A percentile compares a stretch with the other conserved stretches of the same genome.
Evolutionary conservation across 2,888 invertebrate genomes (phyloP).

Genomic region (Lymantria monacha): DNA sequence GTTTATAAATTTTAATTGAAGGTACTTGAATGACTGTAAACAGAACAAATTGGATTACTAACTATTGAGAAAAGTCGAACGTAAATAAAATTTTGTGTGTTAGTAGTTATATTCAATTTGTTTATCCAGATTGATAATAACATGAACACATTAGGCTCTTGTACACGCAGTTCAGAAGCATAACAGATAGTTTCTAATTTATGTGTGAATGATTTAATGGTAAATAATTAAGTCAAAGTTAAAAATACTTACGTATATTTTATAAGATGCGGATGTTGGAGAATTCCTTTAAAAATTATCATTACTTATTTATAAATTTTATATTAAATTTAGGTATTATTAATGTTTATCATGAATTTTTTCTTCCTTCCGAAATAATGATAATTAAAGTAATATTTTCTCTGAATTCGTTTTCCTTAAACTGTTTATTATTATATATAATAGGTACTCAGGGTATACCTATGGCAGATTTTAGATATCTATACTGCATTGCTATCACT

Average conservation of each 20-base stretch:
- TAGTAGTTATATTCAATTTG: constrained; percentile 36
- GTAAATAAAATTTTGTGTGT: constrained; percentile 26
- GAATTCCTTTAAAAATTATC: no score
- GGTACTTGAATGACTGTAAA: constrained; percentile 6
- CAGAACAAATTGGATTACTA: constrained; percentile 22
- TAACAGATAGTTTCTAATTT: constrained; percentile 6
- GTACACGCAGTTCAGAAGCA: constrained; percentile 2
- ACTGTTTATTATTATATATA: no score
- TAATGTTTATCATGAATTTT: no score
- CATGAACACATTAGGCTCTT: constrained; percentile 16
- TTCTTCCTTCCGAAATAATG: no score
- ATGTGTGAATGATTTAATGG: neutral
- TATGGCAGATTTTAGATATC: no score
- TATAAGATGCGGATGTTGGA: neutral
- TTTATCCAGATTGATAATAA: constrained; percentile 28
- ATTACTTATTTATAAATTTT: no score
- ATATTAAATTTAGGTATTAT: no score
- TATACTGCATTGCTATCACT: no score
- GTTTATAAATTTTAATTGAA: constrained; percentile 5
- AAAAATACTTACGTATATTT: neutral
- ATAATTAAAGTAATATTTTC: no score
- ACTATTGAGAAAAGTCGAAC: constrained; percentile 34
- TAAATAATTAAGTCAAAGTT: neutral
- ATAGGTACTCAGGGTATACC: no score
- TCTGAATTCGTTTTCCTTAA: no score